Evolutionary conservation across 2,797 vertebrate species (phyloP), one percentile per base, ranked within the genome.

Genomic region (Melanotaenia parkinsoni): DNA sequence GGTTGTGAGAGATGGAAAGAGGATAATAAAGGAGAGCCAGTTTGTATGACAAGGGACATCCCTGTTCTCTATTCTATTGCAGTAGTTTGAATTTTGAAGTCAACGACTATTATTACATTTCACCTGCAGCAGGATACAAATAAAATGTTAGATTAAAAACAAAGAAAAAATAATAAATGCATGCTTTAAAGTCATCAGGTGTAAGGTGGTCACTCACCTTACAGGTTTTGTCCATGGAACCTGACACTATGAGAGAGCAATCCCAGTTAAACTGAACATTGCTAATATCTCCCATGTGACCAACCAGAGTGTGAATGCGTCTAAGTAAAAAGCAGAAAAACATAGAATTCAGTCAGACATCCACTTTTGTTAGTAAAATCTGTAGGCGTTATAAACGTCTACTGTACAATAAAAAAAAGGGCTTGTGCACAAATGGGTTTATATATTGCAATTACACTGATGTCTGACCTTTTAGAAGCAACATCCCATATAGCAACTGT

Each of bases 261-360:
- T 98, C 95, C 97, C 98, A 99, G 89, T 92, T 99, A 87, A 98
- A 97, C 74, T 96, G 93, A 37, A 95, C 95, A n/a, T 95, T 97
- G 82, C 95, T 97, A 66, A 99, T 97, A 91, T 98, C 97, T 30
- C 94, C 97, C 12, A 81, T 83, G 83, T 99, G 98, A 18, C 96
- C 97, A 12, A 91, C 92, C 82, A 99, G 89, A 71, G 90, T 94
- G 78, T 96, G 93, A 50, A 96, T 70, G 58, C 93, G 93, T 76
- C 98, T 99, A 79, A n/a, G 13, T 76, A 33, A 72, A 68, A 30
- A 82, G 16, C 12, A 43, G 24, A 68, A 32, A 72, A 58, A 32
- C 53, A n/a, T 45, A 75, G 54, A 7, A 63, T 43, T 43, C 37
- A 58, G 10, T 72, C 45, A 59, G 22, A 14, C 43, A n/a, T 40